A percentile compares a stretch with the other conserved stretches of the same genome.
These are phyloP conservation scores for Pipistrellus kuhlii DNA, from an alignment of 2,797 vertebrate genomes.

Conservation along the genomic window DNA sequence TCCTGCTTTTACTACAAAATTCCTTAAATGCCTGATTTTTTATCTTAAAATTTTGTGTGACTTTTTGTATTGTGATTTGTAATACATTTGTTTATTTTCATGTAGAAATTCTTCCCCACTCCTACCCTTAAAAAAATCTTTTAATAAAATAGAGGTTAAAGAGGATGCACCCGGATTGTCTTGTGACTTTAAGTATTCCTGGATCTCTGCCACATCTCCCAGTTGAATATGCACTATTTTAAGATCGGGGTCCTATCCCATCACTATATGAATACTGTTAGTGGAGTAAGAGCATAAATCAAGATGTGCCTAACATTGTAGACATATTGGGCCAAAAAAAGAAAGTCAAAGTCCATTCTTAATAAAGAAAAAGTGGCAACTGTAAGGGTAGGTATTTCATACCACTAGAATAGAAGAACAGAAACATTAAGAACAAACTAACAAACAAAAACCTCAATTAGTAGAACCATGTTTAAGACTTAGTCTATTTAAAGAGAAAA, in stretches of 20 bases:
- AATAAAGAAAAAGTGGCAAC: constrained; percentile 1
- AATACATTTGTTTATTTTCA: constrained; percentile 18
- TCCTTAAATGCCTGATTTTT: constrained; percentile 53
- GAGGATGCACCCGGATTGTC: constrained; percentile 38
- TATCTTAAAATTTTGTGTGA: constrained; percentile 44
- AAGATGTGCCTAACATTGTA: neutral
- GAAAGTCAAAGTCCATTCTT: neutral
- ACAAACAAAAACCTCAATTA: neutral
- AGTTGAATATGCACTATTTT: constrained; percentile 56
- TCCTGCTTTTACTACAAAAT: neutral
- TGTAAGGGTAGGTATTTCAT: neutral
- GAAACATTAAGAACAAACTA: constrained; percentile 1
- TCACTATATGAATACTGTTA: constrained; percentile 4
- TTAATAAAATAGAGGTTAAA: constrained; percentile 49
- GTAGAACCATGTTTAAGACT: constrained; percentile 9
- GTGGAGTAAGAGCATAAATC: neutral
- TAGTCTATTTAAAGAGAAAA: constrained; percentile 27
- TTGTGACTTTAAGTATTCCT: constrained; percentile 49
- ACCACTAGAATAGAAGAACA: neutral
- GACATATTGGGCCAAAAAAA: neutral
- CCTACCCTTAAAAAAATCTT: neutral
- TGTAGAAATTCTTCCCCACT: neutral
- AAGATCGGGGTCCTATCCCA: constrained; percentile 7
- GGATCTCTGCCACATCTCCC: constrained; percentile 35
- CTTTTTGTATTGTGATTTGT: constrained; percentile 45